phyloP scores from a whole-genome alignment of 2,888 invertebrate genomes.

The Nesidiocoris tenuis region DNA sequence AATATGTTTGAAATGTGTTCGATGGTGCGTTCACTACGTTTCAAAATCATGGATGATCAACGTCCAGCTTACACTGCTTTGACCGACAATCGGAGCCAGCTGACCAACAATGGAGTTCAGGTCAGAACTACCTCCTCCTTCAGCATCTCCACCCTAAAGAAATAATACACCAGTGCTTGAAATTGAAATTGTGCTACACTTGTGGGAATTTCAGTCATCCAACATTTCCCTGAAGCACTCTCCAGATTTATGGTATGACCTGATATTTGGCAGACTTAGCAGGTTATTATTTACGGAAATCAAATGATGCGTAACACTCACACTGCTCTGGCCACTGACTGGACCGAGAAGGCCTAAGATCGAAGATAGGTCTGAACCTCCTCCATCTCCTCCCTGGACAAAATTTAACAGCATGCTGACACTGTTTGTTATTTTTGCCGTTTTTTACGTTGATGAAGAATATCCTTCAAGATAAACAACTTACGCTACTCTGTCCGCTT shows the following conservation, averaged over 20 bases:
- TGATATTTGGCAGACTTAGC: no score
- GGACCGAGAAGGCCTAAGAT: constrained; percentile 36
- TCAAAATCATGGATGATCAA: no score
- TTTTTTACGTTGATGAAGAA: no score
- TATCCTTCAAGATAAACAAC: no score
- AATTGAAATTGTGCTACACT: no score
- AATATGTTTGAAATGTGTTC: no score
- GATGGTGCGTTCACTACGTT: no score
- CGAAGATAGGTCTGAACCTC: constrained; percentile 47
- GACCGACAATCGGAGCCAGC: constrained; percentile 39
- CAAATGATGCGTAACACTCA: constrained; percentile 3
- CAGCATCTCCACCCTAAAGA: constrained; percentile 13
- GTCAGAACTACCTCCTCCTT: constrained; percentile 41
- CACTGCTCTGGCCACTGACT: constrained; percentile 47
- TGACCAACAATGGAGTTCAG: constrained; percentile 39
- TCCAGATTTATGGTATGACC: no score
- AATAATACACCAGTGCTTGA: neutral
- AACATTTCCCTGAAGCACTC: no score
- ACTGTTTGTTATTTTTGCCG: no score
- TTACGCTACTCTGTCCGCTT: constrained; percentile 48
- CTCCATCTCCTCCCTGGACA: constrained; percentile 46
- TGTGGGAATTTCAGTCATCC: no score
- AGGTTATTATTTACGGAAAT: neutral
- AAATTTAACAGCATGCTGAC: no score
- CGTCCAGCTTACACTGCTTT: constrained; percentile 42